Evolutionary conservation across 2,888 invertebrate species (phyloP), one percentile per base, ranked within the genome.

Genomic region (Lepidonotus clava): DNA sequence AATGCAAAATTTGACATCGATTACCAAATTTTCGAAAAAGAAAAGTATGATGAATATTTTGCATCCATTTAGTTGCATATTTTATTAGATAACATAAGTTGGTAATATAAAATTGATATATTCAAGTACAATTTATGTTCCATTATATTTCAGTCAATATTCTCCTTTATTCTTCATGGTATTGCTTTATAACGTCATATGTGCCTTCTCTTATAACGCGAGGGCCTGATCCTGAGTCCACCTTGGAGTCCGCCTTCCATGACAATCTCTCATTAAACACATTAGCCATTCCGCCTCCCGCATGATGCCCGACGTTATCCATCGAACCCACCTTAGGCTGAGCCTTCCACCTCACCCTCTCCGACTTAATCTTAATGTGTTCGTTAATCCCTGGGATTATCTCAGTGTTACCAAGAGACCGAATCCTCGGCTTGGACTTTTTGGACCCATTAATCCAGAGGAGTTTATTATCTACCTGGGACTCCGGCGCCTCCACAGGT

Each of bases 331-430:
- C 86, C 76, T 90, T 90, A 0, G 90, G 46, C 66, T 51, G 36
- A 0, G 89, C 90, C 83, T 89, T 90, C 87, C 89, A 89, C 28
- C 89, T 87, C 83, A 90, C 40, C 61, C 88, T 89, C 46, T 87
- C 71, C 11, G 83, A 86, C 40, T 89, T 89, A 84, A 90, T 88
- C 90, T 89, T 66, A 21, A 86, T 67, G 34, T 80, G 80, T 24
- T 80, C 80, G 28, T 80, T 80, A 46, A 80, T 80, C 6, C 80
- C 80, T 1, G 41, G 41, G 5, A 80, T 80, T 1, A 80, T 80
- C 8, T 80, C 80, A 8, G 80, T 80, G 18, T 80, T 80, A 24
- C 80, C 80, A 24, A 80, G 5, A 21, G 80, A 46, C 8, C 80
- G 41, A 1, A 80, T 51, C 41, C 28, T 41, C 6, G 28, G 28